Conservation (phyloP, 64 coral and sea anemone genomes). For the Montipora foliosa region DNA sequence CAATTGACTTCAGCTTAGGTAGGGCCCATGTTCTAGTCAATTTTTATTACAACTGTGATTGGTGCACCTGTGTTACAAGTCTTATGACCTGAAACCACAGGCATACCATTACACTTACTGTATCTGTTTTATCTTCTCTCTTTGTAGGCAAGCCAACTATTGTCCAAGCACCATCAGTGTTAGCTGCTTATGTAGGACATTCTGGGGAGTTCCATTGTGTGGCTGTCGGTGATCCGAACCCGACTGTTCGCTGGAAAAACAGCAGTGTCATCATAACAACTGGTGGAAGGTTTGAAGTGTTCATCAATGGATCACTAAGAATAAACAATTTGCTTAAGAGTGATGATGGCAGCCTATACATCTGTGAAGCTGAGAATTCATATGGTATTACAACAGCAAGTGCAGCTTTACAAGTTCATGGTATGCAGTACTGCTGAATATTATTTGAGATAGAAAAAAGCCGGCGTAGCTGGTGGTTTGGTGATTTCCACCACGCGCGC, state of each 20-base stretch:
- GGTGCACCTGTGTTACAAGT: too few species aligned
- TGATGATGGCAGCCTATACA: constrained; percentile 38
- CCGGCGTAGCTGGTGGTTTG: too few species aligned
- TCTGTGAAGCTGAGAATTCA: constrained; percentile 25
- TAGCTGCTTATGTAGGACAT: constrained; percentile 44
- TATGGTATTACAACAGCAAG: constrained; percentile 28
- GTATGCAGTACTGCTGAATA: not conserved
- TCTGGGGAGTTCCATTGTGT: constrained; percentile 40
- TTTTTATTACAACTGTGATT: not conserved
- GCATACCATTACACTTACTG: not conserved
- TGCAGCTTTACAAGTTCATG: constrained; percentile 38
- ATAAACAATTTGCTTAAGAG: constrained; percentile 43
- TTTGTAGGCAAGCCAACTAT: constrained; percentile 50
- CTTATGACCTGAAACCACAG: too few species aligned
- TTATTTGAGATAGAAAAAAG: too few species aligned
- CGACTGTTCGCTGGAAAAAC: constrained; percentile 32
- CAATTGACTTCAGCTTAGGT: too few species aligned
- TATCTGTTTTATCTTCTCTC: not conserved
- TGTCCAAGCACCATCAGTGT: constrained; percentile 15
- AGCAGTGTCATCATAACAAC: not conserved
- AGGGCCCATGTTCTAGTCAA: too few species aligned
- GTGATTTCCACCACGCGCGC: too few species aligned
- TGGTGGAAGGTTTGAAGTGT: constrained; percentile 52
- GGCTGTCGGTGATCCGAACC: constrained; percentile 32
- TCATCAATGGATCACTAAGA: constrained; percentile 39